phyloP scores from a whole-genome alignment of 2,797 vertebrate species.

The Petrocephalus sullivani region DNA sequence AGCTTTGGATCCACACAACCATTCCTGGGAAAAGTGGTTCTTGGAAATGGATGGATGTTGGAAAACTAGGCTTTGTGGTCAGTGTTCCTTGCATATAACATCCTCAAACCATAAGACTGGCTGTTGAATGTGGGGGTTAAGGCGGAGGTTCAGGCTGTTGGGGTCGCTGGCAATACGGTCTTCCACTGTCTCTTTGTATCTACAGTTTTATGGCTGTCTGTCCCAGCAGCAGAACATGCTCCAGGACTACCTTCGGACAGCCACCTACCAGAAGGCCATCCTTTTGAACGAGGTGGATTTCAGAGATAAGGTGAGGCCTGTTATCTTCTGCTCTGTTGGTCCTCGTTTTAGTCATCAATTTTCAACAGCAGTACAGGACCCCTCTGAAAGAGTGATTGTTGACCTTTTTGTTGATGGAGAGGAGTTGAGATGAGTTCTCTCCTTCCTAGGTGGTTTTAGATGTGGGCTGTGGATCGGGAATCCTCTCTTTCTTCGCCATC shows the following conservation, averaged over 20 bases:
- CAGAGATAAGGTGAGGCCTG: conserved; percentile 63
- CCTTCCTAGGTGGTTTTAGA: conserved; percentile 58
- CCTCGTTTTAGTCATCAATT: neutral
- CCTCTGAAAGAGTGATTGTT: neutral
- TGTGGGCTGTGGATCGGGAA: conserved; percentile 59
- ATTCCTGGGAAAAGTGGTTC: neutral
- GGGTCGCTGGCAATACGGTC: neutral
- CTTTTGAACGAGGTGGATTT: conserved; percentile 70
- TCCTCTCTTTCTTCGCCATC: conserved; percentile 61
- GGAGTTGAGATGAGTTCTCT: neutral
- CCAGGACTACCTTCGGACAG: conserved; percentile 68
- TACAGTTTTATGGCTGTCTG: conserved; percentile 68
- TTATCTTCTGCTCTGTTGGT: neutral
- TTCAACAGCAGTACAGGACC: neutral
- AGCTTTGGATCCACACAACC: neutral
- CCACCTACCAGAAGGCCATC: conserved; percentile 69
- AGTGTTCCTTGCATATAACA: neutral
- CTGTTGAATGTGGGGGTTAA: neutral
- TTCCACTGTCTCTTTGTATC: conserved; percentile 13
- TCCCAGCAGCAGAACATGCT: conserved; percentile 72
- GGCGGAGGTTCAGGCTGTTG: neutral
- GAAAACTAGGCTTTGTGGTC: neutral
- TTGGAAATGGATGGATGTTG: neutral
- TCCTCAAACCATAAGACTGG: neutral
- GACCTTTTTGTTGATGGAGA: neutral